Percentiles rank a stretch among this genome's conserved stretches.
phyloP scores from a whole-genome alignment of 2,113 vertebrate species.

The Nycticebus coucang region DNA sequence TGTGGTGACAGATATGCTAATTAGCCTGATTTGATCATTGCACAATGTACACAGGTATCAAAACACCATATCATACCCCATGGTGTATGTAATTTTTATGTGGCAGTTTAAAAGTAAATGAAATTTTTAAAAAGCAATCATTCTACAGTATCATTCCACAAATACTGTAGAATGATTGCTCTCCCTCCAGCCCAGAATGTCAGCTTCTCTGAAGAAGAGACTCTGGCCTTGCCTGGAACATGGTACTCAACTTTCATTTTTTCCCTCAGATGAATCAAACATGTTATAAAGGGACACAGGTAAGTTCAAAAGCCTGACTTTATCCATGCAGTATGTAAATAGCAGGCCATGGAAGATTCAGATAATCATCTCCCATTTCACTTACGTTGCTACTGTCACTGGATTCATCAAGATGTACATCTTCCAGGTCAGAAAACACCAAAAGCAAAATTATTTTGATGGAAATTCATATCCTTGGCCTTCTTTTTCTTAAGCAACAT shows the following conservation, averaged over 20 bases:
- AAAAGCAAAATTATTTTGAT: conserved; percentile 29
- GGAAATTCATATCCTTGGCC: not conserved
- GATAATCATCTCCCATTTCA: not conserved
- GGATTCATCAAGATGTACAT: not conserved
- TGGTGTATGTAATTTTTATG: not conserved
- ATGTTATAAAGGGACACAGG: not conserved
- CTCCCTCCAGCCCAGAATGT: not conserved
- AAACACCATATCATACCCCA: not conserved
- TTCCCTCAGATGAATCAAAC: conserved; percentile 1
- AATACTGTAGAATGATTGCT: not conserved
- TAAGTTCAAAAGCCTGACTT: not conserved
- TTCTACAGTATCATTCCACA: not conserved
- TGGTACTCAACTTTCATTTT: not conserved
- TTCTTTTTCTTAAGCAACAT: conserved; percentile 16
- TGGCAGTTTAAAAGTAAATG: not conserved
- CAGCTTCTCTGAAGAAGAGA: not conserved
- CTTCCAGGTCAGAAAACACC: not conserved
- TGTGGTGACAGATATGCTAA: not conserved
- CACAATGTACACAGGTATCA: not conserved
- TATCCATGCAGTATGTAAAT: not conserved
- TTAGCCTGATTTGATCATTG: not conserved
- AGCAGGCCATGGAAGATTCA: not conserved
- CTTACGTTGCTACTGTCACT: not conserved
- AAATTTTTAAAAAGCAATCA: not conserved
- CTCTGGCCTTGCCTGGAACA: not conserved